A percentile compares a stretch with the other conserved stretches of the same genome.
Evolutionary conservation across 2,113 vertebrate genomes (phyloP).

Genomic region (Calyptommatus sinebrachiatus): DNA sequence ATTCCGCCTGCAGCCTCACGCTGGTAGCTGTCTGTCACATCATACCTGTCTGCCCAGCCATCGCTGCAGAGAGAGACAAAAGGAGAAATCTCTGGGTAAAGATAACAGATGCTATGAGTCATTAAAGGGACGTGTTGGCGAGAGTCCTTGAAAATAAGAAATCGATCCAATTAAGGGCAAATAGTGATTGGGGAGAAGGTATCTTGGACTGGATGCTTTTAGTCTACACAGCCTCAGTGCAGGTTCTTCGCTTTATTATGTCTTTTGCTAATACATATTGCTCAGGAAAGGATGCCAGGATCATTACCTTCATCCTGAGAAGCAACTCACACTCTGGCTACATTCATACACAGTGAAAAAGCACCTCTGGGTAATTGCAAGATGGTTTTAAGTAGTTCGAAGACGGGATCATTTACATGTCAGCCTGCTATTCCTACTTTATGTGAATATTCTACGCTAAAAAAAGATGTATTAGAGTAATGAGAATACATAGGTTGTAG

Average conservation of each 20-base stretch:
- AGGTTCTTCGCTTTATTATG: not conserved
- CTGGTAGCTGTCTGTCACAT: constrained; percentile 93
- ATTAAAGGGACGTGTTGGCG: not conserved
- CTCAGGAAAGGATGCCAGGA: not conserved
- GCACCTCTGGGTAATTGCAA: no score
- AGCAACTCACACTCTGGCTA: not conserved
- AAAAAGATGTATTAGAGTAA: no score
- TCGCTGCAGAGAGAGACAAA: constrained; percentile 76
- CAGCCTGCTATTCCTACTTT: no score
- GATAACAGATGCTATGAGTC: not conserved
- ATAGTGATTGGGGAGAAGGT: not conserved
- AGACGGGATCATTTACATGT: no score
- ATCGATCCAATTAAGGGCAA: not conserved
- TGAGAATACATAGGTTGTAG: no score
- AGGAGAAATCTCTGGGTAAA: constrained; percentile 8
- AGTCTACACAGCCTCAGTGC: not conserved
- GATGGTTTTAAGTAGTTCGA: no score
- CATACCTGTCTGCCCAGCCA: constrained; percentile 96
- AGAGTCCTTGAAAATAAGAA: not conserved
- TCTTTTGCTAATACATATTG: not conserved
- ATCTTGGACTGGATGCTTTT: not conserved
- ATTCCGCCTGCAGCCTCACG: constrained; percentile 93
- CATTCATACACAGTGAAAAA: no score
- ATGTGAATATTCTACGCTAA: no score
- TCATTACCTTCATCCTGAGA: not conserved